Base-by-base conservation (phyloP, 2,888 invertebrate species). In the Eristalinus aeneus region DNA sequence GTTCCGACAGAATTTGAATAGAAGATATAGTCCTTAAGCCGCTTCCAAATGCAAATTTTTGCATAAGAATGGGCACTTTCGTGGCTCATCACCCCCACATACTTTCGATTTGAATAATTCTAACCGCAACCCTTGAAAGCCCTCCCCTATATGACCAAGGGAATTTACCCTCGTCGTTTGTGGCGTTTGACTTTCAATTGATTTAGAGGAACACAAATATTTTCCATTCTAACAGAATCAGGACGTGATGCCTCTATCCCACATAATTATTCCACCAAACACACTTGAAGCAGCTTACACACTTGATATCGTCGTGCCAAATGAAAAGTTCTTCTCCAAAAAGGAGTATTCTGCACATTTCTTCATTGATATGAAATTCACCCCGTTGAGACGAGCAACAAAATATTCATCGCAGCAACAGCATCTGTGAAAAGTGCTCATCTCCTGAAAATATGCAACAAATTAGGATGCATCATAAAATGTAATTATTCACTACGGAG, bases 391-490 rank as follows among this genome's bases (percentile, higher is more conserved):
- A 46, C 23, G 23, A 23, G 23, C 56, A 46, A 23, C 56, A 56
- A 23, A 56, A 56, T 23, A 23, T 27, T 23, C 27, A 31, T 53
- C 31, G 32, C 53, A 9, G 8, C 63, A 34, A 36, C 22, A 9
- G 22, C n/a, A 36, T 39, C n/a, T 31, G 53, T 53, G 27, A 53
- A 65, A 46, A 53, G 20, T 53, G 12, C 54, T 67, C 58, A 60
- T 72, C 23, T 46, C 65, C 22, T 23, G 23, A 46, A 65, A 65
- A 78, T 72, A 65, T 65, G 20, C 58, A 34, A 20, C 54, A 65
- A 71, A 65, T 72, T 65, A 72, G 54, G 64, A 72, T 60, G 34
- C 56, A 72, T 23, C 72, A 72, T 72, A 72, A 78, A 78, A 78
- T 60, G 60, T 75, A 75, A 75, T 75, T 60, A 75, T 56, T 27